Percentiles rank a stretch among this genome's conserved stretches.
Evolutionary conservation across 2,888 invertebrate species (phyloP).

Genomic region (Hydriomena furcata): DNA sequence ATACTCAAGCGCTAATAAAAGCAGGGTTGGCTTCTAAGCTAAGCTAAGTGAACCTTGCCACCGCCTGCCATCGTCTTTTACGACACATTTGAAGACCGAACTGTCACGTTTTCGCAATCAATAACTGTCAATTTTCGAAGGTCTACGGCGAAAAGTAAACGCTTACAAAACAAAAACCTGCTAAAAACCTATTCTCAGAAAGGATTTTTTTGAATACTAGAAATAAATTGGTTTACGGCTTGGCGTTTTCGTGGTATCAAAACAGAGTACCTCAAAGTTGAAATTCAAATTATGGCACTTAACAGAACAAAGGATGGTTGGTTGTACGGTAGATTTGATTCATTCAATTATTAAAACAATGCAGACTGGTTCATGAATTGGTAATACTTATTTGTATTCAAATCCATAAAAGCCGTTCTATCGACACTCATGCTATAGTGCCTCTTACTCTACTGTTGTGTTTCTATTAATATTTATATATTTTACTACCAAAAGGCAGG

Average conservation of each 20-base stretch:
- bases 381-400: constrained; percentile 35
- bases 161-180: no score
- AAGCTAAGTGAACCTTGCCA: no score
- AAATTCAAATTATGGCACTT: constrained; percentile 28
- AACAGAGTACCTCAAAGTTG: constrained; percentile 17
- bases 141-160: no score
- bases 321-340: constrained; percentile 29
- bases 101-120: no score
- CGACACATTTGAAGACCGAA: no score
- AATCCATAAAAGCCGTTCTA: constrained; percentile 32
- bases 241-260: neutral
- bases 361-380: constrained; percentile 34
- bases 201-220: no score
- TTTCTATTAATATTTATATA: constrained; percentile 3
- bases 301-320: constrained; percentile 29
- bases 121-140: no score
- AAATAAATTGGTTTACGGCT: neutral
- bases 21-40: no score
- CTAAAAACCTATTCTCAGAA: no score
- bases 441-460: neutral
- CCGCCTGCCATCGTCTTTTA: no score
- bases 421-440: constrained; percentile 7
- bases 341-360: constrained; percentile 36
- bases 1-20: no score
- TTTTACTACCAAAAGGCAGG: neutral